Evolutionary conservation across 2,797 vertebrate genomes (phyloP).

Genomic region (Schizothorax lantsangensis): DNA sequence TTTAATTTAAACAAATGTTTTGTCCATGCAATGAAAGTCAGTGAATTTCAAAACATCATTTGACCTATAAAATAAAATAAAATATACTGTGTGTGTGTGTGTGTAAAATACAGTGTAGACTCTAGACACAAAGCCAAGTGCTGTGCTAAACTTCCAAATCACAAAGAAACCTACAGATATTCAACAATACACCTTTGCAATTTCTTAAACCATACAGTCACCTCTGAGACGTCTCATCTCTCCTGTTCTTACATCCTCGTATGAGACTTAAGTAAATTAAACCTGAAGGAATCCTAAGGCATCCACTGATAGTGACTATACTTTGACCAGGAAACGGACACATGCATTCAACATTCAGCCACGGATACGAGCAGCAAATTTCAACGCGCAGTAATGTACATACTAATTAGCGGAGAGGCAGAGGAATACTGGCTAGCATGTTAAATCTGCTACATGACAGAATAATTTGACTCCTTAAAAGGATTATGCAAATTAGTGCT

Average conservation of each 20-base stretch:
- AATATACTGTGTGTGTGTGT: too few species aligned
- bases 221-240: neutral
- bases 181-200: neutral
- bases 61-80: neutral
- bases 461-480: conserved; percentile 97
- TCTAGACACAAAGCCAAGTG: neutral
- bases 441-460: conserved; percentile 96
- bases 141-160: conserved; percentile 23
- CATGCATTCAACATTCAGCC: conserved; percentile 75
- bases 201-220: conserved; percentile 39
- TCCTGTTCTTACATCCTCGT: conserved; percentile 7
- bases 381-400: conserved; percentile 90
- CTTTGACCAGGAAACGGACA: conserved; percentile 75
- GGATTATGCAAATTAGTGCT: conserved; percentile 95
- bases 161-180: conserved; percentile 5
- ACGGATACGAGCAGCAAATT: conserved; percentile 72
- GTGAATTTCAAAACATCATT: neutral
- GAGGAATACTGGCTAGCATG: conserved; percentile 91
- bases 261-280: conserved; percentile 50
- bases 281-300: conserved; percentile 43
- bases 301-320: conserved; percentile 56
- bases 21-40: neutral
- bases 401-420: conserved; percentile 91
- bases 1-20: too few species aligned
- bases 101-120: neutral